phyloP scores from a whole-genome alignment of 2,888 invertebrate genomes.

The Epirrhoe tristata region DNA sequence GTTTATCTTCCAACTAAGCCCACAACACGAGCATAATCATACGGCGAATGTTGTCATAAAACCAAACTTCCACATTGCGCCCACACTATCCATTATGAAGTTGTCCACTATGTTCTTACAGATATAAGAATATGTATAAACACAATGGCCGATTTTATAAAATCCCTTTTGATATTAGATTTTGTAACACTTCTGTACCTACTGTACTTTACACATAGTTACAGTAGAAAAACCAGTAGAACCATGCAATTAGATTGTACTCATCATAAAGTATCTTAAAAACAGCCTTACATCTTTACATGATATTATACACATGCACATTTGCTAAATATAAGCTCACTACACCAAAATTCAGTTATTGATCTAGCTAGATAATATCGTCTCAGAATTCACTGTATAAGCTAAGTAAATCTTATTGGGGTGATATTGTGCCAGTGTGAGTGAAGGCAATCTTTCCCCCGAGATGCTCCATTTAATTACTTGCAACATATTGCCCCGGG shows the following conservation, averaged over 20 bases:
- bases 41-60: constrained; percentile 19
- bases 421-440: constrained; percentile 36
- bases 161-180: too few relatives aligned
- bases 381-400: constrained; percentile 3
- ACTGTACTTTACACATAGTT: too few relatives aligned
- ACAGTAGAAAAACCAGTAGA: too few relatives aligned
- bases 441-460: constrained; percentile 34
- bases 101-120: constrained; percentile 16
- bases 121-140: neutral
- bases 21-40: constrained; percentile 19
- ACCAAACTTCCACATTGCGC: constrained; percentile 27
- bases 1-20: constrained; percentile 19
- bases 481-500: constrained; percentile 24
- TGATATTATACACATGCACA: too few relatives aligned
- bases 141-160: too few relatives aligned
- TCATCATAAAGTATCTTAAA: too few relatives aligned
- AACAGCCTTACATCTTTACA: too few relatives aligned
- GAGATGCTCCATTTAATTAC: constrained; percentile 21
- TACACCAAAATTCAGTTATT: neutral
- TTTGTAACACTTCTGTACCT: too few relatives aligned
- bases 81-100: constrained; percentile 19
- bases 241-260: too few relatives aligned
- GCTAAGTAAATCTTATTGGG: constrained; percentile 15
- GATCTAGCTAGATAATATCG: neutral
- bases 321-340: neutral